Base-by-base conservation (phyloP, 1,140 invertebrate genomes). In the Caenorhabditis brenneri region DNA sequence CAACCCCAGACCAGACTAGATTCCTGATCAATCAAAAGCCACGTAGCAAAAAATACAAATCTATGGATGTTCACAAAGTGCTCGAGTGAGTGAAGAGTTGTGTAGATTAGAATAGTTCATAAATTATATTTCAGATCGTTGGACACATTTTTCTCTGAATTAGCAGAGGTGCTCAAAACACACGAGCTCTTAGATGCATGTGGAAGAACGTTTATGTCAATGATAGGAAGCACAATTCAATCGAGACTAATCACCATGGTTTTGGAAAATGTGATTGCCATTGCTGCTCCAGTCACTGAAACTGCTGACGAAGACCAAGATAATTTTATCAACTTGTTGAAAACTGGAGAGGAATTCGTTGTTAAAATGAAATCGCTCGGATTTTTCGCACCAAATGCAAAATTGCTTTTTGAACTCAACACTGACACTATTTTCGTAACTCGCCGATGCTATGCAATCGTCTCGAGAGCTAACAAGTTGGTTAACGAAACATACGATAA, bases 381-480 rank as follows among this genome's bases (percentile, higher is more conserved):
- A 42, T 74, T 74, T 22, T 74, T 74, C 36, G 42, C 65, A 10
- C 65, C 27, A 10, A 42, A 74, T 6, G 65, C 65, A 15, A 74
- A 74, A 24, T 24, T 74, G 15, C 36, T 74, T 31, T 74, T 74
- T n/a, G 7, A 12, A 22, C 36, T 74, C 12, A 36, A 74, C 10
- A 74, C 36, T 12, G 36, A 74, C 33, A 74, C 65, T 3, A 74
- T 74, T 74, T 74, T 74, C n/a, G 65, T 74, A 9, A 46, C 36
- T 46, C 65, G 65, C 9, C 65, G 65, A 9, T 74, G 65, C 22
- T 74, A 42, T 42, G 65, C 65, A 6, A 74, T 74, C 15, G 65
- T 74, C 15, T 74, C 65, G 29, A 74, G 42, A 24, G 65, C 65
- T n/a, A 74, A 74, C n/a, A 74, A 74, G n/a, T 46, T 74, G 65